phyloP scores from a whole-genome alignment of 2,113 vertebrate genomes.

The Sorex fumeus region DNA sequence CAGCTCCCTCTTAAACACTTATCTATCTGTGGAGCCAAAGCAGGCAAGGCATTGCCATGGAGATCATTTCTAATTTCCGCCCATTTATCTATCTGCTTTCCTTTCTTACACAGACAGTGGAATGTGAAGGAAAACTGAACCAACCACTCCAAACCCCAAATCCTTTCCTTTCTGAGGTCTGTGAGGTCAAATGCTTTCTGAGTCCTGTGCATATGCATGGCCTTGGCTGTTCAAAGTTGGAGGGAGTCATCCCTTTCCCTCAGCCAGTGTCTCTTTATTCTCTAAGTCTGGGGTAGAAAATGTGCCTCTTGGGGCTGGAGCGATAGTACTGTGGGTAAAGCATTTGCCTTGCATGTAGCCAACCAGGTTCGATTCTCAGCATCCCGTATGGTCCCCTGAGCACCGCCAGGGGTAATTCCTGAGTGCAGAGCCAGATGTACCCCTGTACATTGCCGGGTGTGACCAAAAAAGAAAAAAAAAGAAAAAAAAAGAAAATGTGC shows the following conservation, averaged over 20 bases:
- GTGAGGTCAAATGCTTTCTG: not conserved
- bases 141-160: not conserved
- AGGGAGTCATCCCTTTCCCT: not conserved
- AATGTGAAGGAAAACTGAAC: slow-evolving; percentile 47
- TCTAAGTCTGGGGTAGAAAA: slow-evolving; percentile 44
- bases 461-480: slow-evolving; percentile 42
- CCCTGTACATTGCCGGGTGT: no score
- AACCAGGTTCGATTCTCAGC: no score
- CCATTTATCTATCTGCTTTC: slow-evolving; percentile 70
- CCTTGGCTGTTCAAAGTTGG: not conserved
- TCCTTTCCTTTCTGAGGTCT: slow-evolving; percentile 16
- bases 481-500: slow-evolving; percentile 47
- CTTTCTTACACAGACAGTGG: slow-evolving; percentile 55
- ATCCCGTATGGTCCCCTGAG: not conserved
- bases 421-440: no score
- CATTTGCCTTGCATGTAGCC: no score
- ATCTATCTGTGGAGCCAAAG: slow-evolving; percentile 42
- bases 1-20: slow-evolving; percentile 58
- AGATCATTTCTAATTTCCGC: slow-evolving; percentile 72
- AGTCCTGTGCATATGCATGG: not conserved
- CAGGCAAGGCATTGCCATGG: slow-evolving; percentile 64
- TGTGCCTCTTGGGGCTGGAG: not conserved
- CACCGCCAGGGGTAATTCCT: no score
- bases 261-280: slow-evolving; percentile 30
- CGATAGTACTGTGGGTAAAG: no score